A percentile compares a stretch with the other conserved stretches of the same genome.
Conservation (phyloP, 35 echinoderm and acorn worm genomes). For the Acanthaster planci region DNA sequence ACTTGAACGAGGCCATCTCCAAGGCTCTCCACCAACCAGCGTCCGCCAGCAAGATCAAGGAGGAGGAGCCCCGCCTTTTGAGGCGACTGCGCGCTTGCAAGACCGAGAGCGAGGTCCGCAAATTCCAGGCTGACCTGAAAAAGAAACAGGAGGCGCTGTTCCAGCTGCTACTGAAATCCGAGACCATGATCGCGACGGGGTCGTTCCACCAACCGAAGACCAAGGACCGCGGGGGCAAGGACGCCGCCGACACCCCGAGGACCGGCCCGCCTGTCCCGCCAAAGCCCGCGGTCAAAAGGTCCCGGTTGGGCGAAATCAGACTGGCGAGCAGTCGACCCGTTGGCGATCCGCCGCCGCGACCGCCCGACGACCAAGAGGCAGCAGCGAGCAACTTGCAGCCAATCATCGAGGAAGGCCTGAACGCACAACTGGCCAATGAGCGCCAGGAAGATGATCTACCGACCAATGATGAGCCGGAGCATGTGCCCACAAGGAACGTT, state of each 20-base stretch:
- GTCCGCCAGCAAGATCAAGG: not conserved
- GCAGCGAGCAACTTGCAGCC: not conserved
- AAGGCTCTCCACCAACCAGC: conserved; percentile 1
- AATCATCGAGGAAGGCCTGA: not conserved
- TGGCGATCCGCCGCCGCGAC: not conserved
- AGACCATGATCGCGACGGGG: conserved; percentile 3
- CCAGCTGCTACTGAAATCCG: not conserved
- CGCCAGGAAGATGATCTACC: not conserved
- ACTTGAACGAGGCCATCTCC: not conserved
- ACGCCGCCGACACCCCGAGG: not conserved
- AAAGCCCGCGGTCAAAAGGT: not conserved
- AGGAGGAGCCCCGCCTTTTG: conserved; percentile 8
- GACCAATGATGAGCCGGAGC: not conserved
- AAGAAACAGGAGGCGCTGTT: conserved; percentile 23
- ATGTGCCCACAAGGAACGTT: not conserved
- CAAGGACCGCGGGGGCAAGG: not conserved
- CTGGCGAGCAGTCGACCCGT: not conserved
- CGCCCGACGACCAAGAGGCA: not conserved
- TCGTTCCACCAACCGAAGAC: not conserved
- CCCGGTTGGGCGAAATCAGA: not conserved
- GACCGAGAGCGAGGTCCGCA: not conserved
- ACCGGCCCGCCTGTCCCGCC: not conserved
- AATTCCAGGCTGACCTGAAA: not conserved
- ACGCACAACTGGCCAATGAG: not conserved
- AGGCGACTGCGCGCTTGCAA: conserved; percentile 7